Evolutionary conservation across 2,888 invertebrate genomes (phyloP), one percentile per base, ranked within the genome.

Genomic region (Caprella mutica): DNA sequence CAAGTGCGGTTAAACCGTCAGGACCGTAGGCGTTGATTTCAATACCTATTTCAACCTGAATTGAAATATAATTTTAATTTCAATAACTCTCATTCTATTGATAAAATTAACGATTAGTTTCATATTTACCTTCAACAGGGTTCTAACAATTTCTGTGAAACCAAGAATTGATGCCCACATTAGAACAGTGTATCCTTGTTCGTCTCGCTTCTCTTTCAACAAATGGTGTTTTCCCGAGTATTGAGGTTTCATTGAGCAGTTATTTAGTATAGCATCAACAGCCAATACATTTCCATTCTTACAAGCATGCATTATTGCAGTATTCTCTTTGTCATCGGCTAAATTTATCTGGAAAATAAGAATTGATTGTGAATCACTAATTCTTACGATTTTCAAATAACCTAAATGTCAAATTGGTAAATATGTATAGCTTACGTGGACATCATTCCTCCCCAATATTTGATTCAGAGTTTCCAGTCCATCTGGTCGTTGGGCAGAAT

Each of bases 101-200:
- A n/a, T n/a, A n/a, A n/a, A n/a, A n/a, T n/a, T n/a, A n/a, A n/a
- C n/a, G n/a, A n/a, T n/a, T n/a, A n/a, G n/a, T n/a, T n/a, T 42
- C 9, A 12, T 9, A 8, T 9, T 46, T n/a, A 59, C 63, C 59
- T 64, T 59, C 46, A 64, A 51, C 21, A 64, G 55, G 1, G 53
- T 53, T 8, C 44, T 43, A 19, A 64, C 58, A 21, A 64, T 60
- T 33, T 55, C 55, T 2, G 56, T 33, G 53, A 58, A 64, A 38
- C 60, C 64, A 3, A 64, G 27, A 55, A 64, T 55, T 2, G 63
- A 55, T 3, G 55, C 48, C 55, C 64, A 64, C 64, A 64, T 64
- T 5, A 64, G 60, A 2, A 58, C 42, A 23, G 64, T 64, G 59
- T 59, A 56, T 5, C 53, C 51, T 44, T 64, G 64, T 51, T 60